Evolutionary conservation across 2,113 vertebrate genomes (phyloP), one percentile per base, ranked within the genome.

Genomic region (Bufo gargarizans): DNA sequence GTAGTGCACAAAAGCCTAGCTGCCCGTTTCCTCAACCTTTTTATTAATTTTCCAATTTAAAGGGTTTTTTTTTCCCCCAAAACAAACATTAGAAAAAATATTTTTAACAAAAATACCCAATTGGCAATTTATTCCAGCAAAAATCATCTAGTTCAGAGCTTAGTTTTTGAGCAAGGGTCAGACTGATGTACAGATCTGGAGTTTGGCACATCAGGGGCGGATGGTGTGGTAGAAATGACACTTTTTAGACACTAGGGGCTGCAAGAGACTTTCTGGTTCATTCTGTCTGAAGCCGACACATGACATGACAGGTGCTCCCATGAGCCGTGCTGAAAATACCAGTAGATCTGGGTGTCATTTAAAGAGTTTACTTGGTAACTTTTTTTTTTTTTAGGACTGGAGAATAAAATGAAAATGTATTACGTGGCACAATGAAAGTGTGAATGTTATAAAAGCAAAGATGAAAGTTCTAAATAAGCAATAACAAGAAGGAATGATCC

Each of bases 171-270:
- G 16, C 12, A 16, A 17, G 43, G 33, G 47, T 14, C 14, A 16
- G 43, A 47, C 71, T 6, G 10, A 12, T 22, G 3, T 56, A 56
- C 19, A 79, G 3, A 79, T 56, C 53, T 6, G 5, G 13, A 7
- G 72, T 76, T 8, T 10, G 20, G 72, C 17, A 76, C 7, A 50
- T 76, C 16, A 17, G 16, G 47, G 72, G 16, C 72, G 17, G 71
- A 50, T 20, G 72, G 45, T 49, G 45, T 49, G 19, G 33, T 20
- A 53, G 81, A 71, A 84, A 84, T 69, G 19, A 47, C 82, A 55
- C 56, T 61, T 43, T 43, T 81, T 16, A 33, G 82, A 53, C 82
- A 84, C 82, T 71, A 49, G 82, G 65, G 82, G 82, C 63, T 84
- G 63, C 63, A 69, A 49, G 50, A 84, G 82, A 17, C 82, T 84